Percentiles rank a stretch among this genome's conserved stretches.
Evolutionary conservation across 2,888 invertebrate genomes (phyloP).

Genomic region (Bruchidius siliquastri): DNA sequence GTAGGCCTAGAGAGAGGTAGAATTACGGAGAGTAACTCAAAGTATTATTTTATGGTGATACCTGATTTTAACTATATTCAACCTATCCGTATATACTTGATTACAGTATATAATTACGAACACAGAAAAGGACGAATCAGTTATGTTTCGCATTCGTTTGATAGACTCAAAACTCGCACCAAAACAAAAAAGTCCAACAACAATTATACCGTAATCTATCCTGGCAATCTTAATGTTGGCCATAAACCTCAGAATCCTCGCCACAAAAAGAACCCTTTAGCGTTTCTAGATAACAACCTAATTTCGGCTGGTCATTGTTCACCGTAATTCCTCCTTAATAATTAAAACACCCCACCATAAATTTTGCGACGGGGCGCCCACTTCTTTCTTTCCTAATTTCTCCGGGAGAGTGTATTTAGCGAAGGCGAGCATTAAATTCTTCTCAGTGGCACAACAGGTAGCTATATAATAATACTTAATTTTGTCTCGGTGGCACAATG

Average conservation of each 20-base stretch:
- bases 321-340: not conserved
- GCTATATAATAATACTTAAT: slow-evolving; percentile 24
- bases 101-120: not conserved
- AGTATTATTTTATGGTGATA: too few relatives aligned
- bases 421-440: slow-evolving; percentile 18
- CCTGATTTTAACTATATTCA: too few relatives aligned
- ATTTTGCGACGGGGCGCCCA: not conserved
- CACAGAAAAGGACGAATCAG: not conserved
- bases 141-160: not conserved
- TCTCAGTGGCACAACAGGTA: slow-evolving; percentile 20
- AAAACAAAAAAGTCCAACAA: not conserved
- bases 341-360: not conserved
- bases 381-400: not conserved
- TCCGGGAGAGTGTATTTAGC: not conserved
- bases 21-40: too few relatives aligned
- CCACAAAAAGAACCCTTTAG: not conserved
- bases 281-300: not conserved
- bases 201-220: not conserved
- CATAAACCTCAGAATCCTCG: not conserved
- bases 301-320: not conserved
- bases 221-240: not conserved
- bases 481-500: slow-evolving; percentile 17
- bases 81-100: not conserved
- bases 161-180: not conserved
- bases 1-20: too few relatives aligned